These are phyloP conservation scores for Anthopleura sola DNA, from an alignment of 64 coral and sea anemone species.

Conservation along the genomic window DNA sequence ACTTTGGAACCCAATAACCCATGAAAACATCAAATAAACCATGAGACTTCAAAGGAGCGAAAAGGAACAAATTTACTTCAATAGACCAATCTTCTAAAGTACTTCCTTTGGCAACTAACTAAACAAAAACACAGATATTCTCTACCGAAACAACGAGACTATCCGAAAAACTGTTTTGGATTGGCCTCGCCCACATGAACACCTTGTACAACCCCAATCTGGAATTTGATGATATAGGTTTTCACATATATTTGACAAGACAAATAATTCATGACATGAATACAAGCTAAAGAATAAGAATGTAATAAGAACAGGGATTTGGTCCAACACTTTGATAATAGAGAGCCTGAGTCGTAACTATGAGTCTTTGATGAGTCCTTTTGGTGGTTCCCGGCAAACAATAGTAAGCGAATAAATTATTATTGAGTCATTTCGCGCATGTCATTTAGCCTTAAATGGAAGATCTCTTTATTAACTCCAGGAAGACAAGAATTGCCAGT, in stretches of 20 bases:
- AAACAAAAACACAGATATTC: neutral
- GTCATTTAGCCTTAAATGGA: constrained; percentile 1
- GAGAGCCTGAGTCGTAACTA: neutral
- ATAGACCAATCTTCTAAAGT: neutral
- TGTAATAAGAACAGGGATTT: neutral
- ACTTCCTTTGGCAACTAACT: neutral
- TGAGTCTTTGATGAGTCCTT: neutral
- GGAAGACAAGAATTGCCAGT: constrained; percentile 24
- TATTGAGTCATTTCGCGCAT: constrained; percentile 12
- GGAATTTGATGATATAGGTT: neutral
- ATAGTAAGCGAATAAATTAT: constrained; percentile 14
- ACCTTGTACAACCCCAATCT: neutral
- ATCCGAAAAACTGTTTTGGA: neutral
- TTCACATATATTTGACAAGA: neutral
- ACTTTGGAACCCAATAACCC: neutral
- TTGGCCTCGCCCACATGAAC: neutral
- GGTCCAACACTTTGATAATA: neutral
- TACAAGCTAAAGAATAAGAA: neutral
- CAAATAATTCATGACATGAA: neutral
- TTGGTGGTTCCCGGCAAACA: neutral
- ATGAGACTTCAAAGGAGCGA: neutral
- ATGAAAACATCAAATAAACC: neutral
- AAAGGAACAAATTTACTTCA: neutral
- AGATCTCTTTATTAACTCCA: constrained; percentile 23
- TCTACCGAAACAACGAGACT: neutral